Percentiles rank a stretch among this genome's conserved stretches.
Conservation (phyloP, 2,888 invertebrate species). For the Acanthosepion esculentum region DNA sequence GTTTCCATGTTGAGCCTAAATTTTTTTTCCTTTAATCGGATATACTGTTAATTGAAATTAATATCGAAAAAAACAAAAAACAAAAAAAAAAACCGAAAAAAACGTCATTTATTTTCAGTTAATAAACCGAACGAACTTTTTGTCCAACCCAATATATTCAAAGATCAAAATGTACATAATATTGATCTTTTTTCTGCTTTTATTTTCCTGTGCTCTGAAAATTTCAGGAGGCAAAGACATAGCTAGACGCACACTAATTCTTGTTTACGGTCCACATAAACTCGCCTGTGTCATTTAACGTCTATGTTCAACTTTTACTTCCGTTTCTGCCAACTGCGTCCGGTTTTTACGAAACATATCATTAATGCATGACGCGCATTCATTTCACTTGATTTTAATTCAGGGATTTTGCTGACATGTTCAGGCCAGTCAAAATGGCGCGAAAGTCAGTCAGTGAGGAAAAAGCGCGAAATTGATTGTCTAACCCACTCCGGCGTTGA, state of each 20-base stretch:
- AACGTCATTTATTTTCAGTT: too few species aligned
- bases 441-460: background rate
- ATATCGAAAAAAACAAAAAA: too few species aligned
- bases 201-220: too few species aligned
- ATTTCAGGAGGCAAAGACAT: background rate
- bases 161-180: too few species aligned
- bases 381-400: background rate
- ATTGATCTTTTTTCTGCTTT: too few species aligned
- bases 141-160: too few species aligned
- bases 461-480: conserved; percentile 25
- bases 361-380: background rate
- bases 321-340: too few species aligned
- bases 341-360: background rate
- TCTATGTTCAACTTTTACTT: background rate
- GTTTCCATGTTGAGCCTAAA: too few species aligned
- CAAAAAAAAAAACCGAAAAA: too few species aligned
- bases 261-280: background rate
- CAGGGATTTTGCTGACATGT: background rate
- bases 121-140: too few species aligned
- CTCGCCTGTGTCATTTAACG: background rate
- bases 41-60: too few species aligned
- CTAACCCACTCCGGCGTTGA: background rate
- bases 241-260: background rate
- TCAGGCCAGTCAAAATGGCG: background rate
- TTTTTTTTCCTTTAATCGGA: too few species aligned